Conservation (phyloP, 2,888 invertebrate species). For the Agrilus biguttatus region DNA sequence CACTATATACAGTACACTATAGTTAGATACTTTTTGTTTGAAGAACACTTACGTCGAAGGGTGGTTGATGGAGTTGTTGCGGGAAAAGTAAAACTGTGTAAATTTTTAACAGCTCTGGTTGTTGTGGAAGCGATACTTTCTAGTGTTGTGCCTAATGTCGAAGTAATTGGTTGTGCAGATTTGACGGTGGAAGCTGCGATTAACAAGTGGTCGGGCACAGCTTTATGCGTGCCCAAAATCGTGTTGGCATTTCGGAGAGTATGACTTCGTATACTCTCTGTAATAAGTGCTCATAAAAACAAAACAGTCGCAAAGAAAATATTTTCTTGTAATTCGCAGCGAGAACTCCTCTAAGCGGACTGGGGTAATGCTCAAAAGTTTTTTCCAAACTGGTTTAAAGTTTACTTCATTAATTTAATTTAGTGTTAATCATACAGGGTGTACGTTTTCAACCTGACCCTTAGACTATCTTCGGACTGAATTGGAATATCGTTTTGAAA, state of each 20-base stretch:
- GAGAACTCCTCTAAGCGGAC: background rate
- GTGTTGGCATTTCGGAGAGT: conserved; percentile 61
- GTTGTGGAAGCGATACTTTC: conserved; percentile 30
- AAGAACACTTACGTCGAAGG: conserved; percentile 31
- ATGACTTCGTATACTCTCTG: conserved; percentile 55
- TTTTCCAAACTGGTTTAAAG: conserved; percentile 4
- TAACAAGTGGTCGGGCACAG: conserved; percentile 37
- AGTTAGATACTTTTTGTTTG: too few species aligned
- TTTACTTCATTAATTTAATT: background rate
- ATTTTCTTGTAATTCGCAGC: background rate
- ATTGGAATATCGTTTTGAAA: too few species aligned
- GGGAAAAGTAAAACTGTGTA: conserved; percentile 17
- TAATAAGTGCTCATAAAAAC: conserved; percentile 8
- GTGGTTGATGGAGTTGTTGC: conserved; percentile 32
- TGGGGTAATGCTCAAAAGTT: background rate
- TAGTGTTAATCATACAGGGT: too few species aligned
- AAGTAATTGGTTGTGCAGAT: conserved; percentile 21
- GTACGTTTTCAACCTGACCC: too few species aligned
- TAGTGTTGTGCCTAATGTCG: conserved; percentile 22
- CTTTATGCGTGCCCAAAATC: conserved; percentile 45
- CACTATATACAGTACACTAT: too few species aligned
- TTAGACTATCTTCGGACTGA: too few species aligned
- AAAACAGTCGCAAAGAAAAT: background rate
- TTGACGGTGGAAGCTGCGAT: conserved; percentile 37
- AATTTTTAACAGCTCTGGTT: conserved; percentile 17